Conservation (phyloP, 2,888 invertebrate genomes). For the Baronia brevicornis region DNA sequence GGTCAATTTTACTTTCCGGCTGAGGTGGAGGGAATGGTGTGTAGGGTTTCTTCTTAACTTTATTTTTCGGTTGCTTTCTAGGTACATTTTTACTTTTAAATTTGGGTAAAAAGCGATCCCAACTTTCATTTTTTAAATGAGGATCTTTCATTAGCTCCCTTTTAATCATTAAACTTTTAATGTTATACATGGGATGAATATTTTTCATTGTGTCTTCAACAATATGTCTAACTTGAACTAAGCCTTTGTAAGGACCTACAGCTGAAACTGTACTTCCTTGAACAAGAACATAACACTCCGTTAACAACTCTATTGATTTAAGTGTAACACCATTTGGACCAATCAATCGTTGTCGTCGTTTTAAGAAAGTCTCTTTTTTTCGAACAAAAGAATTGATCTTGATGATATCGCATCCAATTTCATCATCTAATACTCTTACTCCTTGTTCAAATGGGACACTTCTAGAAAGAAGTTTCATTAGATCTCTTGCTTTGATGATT, state of each 20-base stretch:
- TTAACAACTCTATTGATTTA: conserved; percentile 96
- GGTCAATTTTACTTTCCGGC: conserved; percentile 94
- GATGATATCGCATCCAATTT: conserved; percentile 95
- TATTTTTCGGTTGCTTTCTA: conserved; percentile 90
- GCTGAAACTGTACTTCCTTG: conserved; percentile 98
- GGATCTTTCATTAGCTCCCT: conserved; percentile 95
- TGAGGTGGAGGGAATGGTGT: conserved; percentile 98
- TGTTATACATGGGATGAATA: conserved; percentile 98
- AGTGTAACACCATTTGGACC: conserved; percentile 99
- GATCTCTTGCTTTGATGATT: conserved; percentile 95
- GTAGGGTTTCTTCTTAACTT: conserved; percentile 93
- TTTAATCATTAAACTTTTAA: conserved; percentile 98
- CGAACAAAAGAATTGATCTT: conserved; percentile 94
- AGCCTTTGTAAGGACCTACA: conserved; percentile 95
- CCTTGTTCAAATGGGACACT: conserved; percentile 99
- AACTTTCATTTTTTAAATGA: conserved; percentile 92
- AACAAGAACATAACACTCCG: conserved; percentile 96
- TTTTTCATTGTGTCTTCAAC: conserved; percentile 99
- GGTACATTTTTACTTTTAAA: conserved; percentile 93
- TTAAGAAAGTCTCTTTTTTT: conserved; percentile 95
- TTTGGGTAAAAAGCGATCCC: conserved; percentile 97
- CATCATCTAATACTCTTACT: conserved; percentile 88
- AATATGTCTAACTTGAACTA: conserved; percentile 90
- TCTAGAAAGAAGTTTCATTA: conserved; percentile 94
- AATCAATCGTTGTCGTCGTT: conserved; percentile 93